Evolutionary conservation across 1,140 invertebrate genomes (phyloP).

Genomic region (Macrobrachium rosenbergii): DNA sequence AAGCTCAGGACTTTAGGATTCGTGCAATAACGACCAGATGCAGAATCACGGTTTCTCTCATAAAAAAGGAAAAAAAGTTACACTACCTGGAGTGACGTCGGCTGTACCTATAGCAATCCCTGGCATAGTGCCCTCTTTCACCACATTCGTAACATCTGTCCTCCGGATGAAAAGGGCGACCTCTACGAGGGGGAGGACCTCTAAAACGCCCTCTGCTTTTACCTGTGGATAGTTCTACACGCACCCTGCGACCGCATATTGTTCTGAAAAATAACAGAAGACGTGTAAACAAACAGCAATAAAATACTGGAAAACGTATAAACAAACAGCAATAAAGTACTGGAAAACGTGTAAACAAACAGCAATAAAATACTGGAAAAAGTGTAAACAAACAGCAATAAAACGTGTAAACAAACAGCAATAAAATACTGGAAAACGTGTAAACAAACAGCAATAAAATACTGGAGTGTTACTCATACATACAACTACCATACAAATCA

Average conservation of each 20-base stretch:
- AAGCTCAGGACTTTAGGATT: constrained; percentile 50
- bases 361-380: too few species aligned
- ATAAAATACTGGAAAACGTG: neutral
- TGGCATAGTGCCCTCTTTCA: constrained; percentile 77
- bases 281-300: too few species aligned
- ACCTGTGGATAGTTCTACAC: constrained; percentile 65
- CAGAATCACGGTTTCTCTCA: constrained; percentile 8
- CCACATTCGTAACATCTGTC: constrained; percentile 79
- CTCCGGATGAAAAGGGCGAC: constrained; percentile 74
- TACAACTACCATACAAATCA: too few species aligned
- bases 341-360: neutral
- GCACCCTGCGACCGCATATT: constrained; percentile 63
- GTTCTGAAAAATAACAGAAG: constrained; percentile 44
- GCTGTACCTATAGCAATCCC: constrained; percentile 74
- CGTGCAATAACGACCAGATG: constrained; percentile 54
- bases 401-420: too few species aligned
- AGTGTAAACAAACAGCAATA: too few species aligned
- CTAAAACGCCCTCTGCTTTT: constrained; percentile 58
- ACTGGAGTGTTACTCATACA: too few species aligned
- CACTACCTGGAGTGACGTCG: constrained; percentile 39
- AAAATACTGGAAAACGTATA: too few species aligned
- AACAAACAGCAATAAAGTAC: too few species aligned
- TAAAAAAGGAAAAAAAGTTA: neutral
- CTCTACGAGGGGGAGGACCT: constrained; percentile 58
- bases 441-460: too few species aligned